Base-by-base conservation (phyloP, 2,113 vertebrate genomes). In the Mus spicilegus region DNA sequence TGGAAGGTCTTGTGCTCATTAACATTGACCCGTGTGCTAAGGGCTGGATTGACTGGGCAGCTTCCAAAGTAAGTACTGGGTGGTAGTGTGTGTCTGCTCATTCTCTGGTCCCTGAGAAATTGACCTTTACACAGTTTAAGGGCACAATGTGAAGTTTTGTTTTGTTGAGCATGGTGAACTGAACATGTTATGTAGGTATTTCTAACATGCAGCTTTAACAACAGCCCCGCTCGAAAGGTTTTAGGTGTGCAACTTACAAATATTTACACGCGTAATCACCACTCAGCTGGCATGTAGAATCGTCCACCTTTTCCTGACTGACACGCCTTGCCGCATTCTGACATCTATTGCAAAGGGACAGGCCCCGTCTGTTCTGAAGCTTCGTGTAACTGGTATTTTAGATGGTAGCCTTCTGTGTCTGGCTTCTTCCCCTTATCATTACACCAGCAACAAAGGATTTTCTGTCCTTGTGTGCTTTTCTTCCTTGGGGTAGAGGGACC, bases 21-120 rank as follows among this genome's bases (percentile, higher is more conserved):
- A 99, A 99, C n/a, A 63, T 99, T 20, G 99, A 99, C 98, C 99
- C 99, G 0, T 99, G 99, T 96, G 99, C 99, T 86, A 99, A 99
- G 96, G 99, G 99, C 95, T 99, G 99, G 99, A 99, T 99, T 95
- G 99, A 99, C 97, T 99, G 99, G 99, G 99, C 99, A 75, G 99
- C 99, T 61, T 99, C 99, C 28, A 99, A 99, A 99, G 99, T 99
- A 97, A 98, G 98, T 90, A 65, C 49, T 72, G 56, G 11, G 24
- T 82, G 36, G 28, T 30, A 19, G 30, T 81, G 11, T 88, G 69
- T 22, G 2, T 67, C 42, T 9, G 22, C 16, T 91, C 28, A 46
- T 84, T 65, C 73, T 46, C n/a, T 54, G 70, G 78, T 94, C 63
- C 20, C n/a, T 76, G 58, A 28, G 90, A 73, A n/a, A 88, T 26